phyloP scores from a whole-genome alignment of 2,797 vertebrate genomes.

The Macropodus opercularis region DNA sequence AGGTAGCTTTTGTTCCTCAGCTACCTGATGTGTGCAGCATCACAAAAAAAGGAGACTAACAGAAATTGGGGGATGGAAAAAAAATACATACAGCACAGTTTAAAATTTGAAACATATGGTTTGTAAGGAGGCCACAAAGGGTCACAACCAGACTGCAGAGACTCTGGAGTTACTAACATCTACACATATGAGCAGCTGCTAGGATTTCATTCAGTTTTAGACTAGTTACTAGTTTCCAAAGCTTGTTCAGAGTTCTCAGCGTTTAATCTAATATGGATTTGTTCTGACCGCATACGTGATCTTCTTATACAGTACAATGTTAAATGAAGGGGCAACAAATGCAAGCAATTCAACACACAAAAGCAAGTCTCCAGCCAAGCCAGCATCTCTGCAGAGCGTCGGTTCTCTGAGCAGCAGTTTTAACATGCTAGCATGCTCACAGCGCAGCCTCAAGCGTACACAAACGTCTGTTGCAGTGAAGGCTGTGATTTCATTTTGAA shows the following conservation, averaged over 20 bases:
- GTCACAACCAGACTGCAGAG: constrained; percentile 31
- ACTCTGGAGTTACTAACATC: constrained; percentile 22
- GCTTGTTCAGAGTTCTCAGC: background rate
- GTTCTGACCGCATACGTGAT: background rate
- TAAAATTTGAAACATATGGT: constrained; percentile 70
- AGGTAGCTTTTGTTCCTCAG: constrained; percentile 32
- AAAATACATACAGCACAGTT: constrained; percentile 34
- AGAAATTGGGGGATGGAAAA: constrained; percentile 12
- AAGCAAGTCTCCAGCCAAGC: background rate
- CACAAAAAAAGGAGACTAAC: constrained; percentile 48
- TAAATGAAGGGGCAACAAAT: background rate
- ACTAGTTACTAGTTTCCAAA: background rate
- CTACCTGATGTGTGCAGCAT: constrained; percentile 58
- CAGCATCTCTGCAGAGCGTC: background rate
- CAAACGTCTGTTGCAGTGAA: background rate
- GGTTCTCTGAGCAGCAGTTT: background rate
- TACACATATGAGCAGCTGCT: constrained; percentile 30
- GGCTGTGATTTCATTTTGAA: background rate
- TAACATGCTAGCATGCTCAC: background rate
- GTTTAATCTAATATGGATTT: background rate
- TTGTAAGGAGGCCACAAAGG: constrained; percentile 32
- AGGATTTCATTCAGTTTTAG: constrained; percentile 19
- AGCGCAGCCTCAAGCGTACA: background rate
- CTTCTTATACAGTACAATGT: background rate
- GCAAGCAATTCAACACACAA: background rate